phyloP scores from a whole-genome alignment of 2,888 invertebrate species.

The Acronicta alni region DNA sequence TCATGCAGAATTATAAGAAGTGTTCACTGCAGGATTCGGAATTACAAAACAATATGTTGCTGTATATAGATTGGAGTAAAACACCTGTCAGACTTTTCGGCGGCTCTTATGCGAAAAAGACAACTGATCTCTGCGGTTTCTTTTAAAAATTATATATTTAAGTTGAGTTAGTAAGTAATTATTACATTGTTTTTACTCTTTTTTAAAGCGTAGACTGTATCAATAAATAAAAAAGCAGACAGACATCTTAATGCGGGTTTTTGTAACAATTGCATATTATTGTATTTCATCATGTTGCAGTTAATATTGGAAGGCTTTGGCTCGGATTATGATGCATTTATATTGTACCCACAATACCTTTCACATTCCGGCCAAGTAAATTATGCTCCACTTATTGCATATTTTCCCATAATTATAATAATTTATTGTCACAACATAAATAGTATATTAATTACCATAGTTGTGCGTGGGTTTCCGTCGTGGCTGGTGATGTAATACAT shows the following conservation, averaged over 20 bases:
- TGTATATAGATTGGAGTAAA: constrained; percentile 91
- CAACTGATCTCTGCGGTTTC: constrained; percentile 89
- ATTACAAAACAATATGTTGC: constrained; percentile 65
- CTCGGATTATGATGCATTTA: not conserved
- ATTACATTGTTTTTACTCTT: constrained; percentile 6
- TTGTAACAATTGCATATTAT: constrained; percentile 10
- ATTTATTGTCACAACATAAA: constrained; percentile 3
- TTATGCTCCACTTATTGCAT: constrained; percentile 2
- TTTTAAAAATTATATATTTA: constrained; percentile 70
- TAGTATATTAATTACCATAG: constrained; percentile 10
- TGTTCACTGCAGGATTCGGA: constrained; percentile 76
- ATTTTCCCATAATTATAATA: constrained; percentile 9
- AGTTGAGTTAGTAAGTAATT: not conserved
- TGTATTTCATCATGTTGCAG: constrained; percentile 20
- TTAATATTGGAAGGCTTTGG: constrained; percentile 18
- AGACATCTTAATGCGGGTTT: not conserved
- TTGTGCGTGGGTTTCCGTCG: constrained; percentile 8
- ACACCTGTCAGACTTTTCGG: constrained; percentile 92
- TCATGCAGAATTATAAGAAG: constrained; percentile 78
- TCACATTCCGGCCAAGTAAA: constrained; percentile 9
- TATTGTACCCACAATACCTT: constrained; percentile 7
- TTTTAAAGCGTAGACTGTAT: constrained; percentile 6
- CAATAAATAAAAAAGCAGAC: not conserved
- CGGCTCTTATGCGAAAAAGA: constrained; percentile 90
- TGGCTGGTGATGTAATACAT: not conserved